Conservation (phyloP, 2,797 vertebrate genomes). For the Spinibarbus caldwelli region DNA sequence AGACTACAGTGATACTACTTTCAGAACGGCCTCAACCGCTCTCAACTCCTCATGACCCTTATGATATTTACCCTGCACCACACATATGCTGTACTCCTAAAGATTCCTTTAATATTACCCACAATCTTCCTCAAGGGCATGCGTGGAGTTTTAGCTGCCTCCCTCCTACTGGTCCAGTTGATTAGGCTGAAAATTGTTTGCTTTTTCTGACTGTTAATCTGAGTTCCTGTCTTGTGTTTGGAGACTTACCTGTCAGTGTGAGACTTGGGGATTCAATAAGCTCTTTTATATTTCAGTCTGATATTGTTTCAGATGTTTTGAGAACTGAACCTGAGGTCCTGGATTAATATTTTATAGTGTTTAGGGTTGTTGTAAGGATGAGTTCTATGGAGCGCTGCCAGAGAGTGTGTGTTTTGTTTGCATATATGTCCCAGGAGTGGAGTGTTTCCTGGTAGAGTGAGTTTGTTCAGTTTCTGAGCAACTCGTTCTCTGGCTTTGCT, state of each 20-base stretch:
- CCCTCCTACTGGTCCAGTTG: conserved; percentile 7
- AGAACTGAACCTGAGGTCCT: conserved; percentile 41
- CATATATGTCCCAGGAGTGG: conserved; percentile 42
- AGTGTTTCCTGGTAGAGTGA: conserved; percentile 40
- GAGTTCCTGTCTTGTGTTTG: conserved; percentile 9
- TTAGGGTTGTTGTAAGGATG: conserved; percentile 41
- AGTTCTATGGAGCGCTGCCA: conserved; percentile 24
- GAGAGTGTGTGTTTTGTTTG: conserved; percentile 30
- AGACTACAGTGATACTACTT: conserved; percentile 2
- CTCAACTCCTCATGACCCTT: conserved; percentile 26
- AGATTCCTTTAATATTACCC: conserved; percentile 35
- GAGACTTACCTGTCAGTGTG: conserved; percentile 14
- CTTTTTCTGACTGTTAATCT: conserved; percentile 18
- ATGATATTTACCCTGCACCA: conserved; percentile 28
- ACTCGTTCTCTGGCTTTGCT: not conserved
- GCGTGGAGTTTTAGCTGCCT: not conserved
- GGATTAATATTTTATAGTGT: conserved; percentile 52
- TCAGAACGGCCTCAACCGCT: not conserved
- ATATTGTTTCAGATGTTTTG: conserved; percentile 36
- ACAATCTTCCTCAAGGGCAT: not conserved
- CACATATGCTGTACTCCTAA: conserved; percentile 11
- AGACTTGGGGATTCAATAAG: conserved; percentile 15
- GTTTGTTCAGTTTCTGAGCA: conserved; percentile 40
- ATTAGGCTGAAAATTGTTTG: conserved; percentile 1
- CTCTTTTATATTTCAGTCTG: conserved; percentile 37